Conservation (phyloP, 1,140 invertebrate species). For the Pogonognathellus flavescens region DNA sequence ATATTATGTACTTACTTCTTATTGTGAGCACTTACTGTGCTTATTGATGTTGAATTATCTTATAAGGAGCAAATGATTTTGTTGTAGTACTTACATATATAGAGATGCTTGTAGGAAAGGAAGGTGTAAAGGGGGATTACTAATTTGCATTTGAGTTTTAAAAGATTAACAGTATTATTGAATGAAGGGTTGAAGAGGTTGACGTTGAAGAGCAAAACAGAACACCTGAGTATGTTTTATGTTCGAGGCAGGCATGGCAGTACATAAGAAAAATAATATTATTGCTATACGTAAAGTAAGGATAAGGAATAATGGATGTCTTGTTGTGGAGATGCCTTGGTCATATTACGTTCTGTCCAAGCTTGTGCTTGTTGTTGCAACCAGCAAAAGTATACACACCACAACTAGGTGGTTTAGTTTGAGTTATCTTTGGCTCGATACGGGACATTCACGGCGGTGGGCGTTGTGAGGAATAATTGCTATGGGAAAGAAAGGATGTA, state of each 20-base stretch:
- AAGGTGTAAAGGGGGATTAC: background rate
- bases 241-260: background rate
- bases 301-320: no score
- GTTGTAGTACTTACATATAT: background rate
- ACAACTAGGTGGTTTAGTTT: background rate
- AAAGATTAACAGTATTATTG: background rate
- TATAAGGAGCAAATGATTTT: no score
- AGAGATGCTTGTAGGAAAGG: background rate
- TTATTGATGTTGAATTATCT: no score
- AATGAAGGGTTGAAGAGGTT: background rate
- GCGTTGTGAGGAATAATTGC: background rate
- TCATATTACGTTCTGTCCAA: no score
- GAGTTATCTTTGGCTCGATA: background rate
- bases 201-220: background rate
- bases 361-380: no score
- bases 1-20: no score
- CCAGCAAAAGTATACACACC: background rate
- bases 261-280: background rate
- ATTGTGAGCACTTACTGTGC: no score
- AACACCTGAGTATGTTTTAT: background rate
- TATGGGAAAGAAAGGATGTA: background rate
- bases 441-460: constrained; percentile 4
- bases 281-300: background rate
- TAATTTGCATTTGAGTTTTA: background rate
- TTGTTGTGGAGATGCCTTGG: no score